Base-by-base conservation (phyloP, 2,113 vertebrate species). In the Mus musculus region DNA sequence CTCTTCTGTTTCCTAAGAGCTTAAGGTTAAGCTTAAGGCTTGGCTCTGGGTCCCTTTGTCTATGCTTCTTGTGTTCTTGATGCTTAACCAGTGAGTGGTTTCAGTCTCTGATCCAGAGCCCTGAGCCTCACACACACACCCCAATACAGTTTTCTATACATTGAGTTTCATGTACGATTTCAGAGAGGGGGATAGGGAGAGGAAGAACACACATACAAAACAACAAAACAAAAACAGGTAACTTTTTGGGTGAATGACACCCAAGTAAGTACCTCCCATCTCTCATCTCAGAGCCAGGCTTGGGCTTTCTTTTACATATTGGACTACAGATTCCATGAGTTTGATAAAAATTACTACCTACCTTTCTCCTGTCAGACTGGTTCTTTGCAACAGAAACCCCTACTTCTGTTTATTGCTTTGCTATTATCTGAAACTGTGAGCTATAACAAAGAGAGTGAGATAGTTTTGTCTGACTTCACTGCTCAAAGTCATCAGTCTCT, bases 401-500 rank as follows among this genome's bases (percentile, higher is more conserved):
- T 76, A 16, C 80, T 89, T 93, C 73, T 85, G 7, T 63, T 67
- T 19, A 65, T 59, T 88, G 56, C 42, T 82, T 87, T 77, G 28
- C 39, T 84, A 2, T 56, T 75, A 22, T 87, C 52, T 59, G 49
- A 96, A 82, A 63, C 75, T 52, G 19, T 63, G 89, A 56, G 39
- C 87, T 88, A 24, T 81, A 72, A 93, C 49, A 71, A 61, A n/a
- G 61, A 69, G 56, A 56, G 20, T 61, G 65, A 93, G 67, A n/a
- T 42, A 24, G 13, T 30, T 56, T 56, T 84, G 46, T 75, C 28
- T 63, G 78, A 42, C 14, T 52, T 94, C 67, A 71, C 72, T 92
- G 59, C 36, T 95, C 69, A 69, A 42, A 96, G 65, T 93, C 84
- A 71, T 69, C 42, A 14, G 63, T 88, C 46, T 63, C n/a, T 28